Evolutionary conservation across 2,113 vertebrate species (phyloP).

Genomic region (Psammodynastes pulverulentus): DNA sequence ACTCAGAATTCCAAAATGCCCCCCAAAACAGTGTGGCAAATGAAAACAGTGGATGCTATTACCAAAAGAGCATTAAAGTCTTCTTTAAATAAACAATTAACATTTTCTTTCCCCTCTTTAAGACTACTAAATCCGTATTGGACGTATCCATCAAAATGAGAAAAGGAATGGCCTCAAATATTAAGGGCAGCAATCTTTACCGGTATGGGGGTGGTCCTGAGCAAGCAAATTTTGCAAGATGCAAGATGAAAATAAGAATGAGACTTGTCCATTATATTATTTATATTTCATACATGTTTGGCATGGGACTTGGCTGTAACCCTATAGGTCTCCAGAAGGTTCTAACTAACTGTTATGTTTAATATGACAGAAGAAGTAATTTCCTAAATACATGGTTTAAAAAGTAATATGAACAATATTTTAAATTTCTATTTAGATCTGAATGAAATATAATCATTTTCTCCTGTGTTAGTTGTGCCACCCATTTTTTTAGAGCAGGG

Average conservation of each 20-base stretch:
- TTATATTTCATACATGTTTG: neutral
- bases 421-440: neutral
- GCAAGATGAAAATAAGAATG: neutral
- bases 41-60: neutral
- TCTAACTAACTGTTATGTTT: neutral
- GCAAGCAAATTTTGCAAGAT: neutral
- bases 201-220: neutral
- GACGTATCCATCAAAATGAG: neutral
- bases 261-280: neutral
- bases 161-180: neutral
- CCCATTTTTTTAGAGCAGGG: neutral
- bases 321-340: neutral
- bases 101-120: neutral
- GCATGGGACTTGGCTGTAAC: neutral
- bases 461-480: neutral
- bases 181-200: neutral
- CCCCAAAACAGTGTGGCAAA: constrained; percentile 49
- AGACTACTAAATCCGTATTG: neutral
- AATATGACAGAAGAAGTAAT: neutral
- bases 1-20: constrained; percentile 26
- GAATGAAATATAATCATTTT: neutral
- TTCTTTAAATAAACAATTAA: neutral
- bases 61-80: neutral
- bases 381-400: neutral
- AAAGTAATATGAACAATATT: neutral